A percentile compares a stretch with the other conserved stretches of the same genome.
Evolutionary conservation across 92 coral and sea anemone genomes (phyloP).

Genomic region (Porites cylindrica): DNA sequence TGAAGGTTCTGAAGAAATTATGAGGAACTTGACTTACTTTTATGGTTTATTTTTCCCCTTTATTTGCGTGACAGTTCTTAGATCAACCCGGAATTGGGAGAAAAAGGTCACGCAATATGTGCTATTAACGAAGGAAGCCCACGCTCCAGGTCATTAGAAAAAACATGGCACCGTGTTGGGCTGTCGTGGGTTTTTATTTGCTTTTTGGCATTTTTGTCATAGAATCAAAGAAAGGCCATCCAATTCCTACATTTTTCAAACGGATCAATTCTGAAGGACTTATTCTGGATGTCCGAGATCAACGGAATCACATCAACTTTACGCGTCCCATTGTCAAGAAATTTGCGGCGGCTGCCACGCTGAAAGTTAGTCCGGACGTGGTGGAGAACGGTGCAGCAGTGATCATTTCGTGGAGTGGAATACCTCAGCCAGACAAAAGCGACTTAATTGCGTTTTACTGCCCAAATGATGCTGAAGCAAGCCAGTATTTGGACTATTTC

Average conservation of each 20-base stretch:
- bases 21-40: background rate
- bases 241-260: slow-evolving; percentile 70
- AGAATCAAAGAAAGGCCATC: slow-evolving; percentile 43
- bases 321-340: slow-evolving; percentile 7
- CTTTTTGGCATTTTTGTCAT: background rate
- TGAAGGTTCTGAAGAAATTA: background rate
- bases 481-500: slow-evolving; percentile 83
- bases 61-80: too few relatives aligned
- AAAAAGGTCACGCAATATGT: too few relatives aligned
- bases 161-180: background rate
- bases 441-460: slow-evolving; percentile 86
- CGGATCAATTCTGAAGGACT: slow-evolving; percentile 68
- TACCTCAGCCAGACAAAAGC: slow-evolving; percentile 47
- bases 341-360: slow-evolving; percentile 25
- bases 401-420: slow-evolving; percentile 84
- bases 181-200: slow-evolving; percentile 4
- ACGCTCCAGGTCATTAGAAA: too few relatives aligned
- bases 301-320: slow-evolving; percentile 50
- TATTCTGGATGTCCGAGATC: slow-evolving; percentile 63
- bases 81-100: too few relatives aligned
- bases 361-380: slow-evolving; percentile 61
- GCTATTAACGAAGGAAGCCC: too few relatives aligned
- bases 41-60: background rate
- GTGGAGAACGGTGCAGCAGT: slow-evolving; percentile 87
- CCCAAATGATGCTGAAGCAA: slow-evolving; percentile 73